These are phyloP conservation scores for Imbricaverruca yamaguchii DNA, from an alignment of 2,888 invertebrate species.

Conservation along the genomic window DNA sequence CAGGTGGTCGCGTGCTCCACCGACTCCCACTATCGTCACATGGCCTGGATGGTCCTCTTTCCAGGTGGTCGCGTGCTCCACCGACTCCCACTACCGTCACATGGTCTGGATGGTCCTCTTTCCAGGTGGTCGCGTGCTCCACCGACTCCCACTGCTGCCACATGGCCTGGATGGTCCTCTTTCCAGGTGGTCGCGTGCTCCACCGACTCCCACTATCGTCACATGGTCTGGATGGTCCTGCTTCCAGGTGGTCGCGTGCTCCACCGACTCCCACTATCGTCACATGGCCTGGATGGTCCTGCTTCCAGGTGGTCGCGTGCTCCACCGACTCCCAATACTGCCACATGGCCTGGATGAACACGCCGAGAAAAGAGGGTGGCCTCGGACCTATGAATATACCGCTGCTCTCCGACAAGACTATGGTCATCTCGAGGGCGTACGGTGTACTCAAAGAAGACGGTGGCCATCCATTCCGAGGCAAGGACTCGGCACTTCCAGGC, in stretches of 20 bases:
- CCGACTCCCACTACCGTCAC: constrained; percentile 94
- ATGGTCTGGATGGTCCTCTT: constrained; percentile 75
- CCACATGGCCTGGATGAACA: constrained; percentile 95
- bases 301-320: constrained; percentile 64
- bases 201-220: constrained; percentile 93
- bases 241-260: constrained; percentile 69
- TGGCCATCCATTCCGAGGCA: constrained; percentile 74
- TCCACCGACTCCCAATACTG: constrained; percentile 96
- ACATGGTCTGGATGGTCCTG: constrained; percentile 83
- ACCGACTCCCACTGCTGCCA: constrained; percentile 96
- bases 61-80: constrained; percentile 79
- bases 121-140: constrained; percentile 74
- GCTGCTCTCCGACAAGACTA: constrained; percentile 83
- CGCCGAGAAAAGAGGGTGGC: constrained; percentile 81
- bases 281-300: constrained; percentile 89
- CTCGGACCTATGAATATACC: constrained; percentile 92
- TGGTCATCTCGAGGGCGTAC: constrained; percentile 55
- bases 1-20: constrained; percentile 84
- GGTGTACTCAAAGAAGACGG: constrained; percentile 57
- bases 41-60: constrained; percentile 73
- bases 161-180: constrained; percentile 76
- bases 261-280: constrained; percentile 93
- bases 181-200: constrained; percentile 74
- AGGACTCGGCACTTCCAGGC: background rate
- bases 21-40: constrained; percentile 92